Conservation (phyloP, 2,888 invertebrate genomes). For the Escarpia spicata region DNA sequence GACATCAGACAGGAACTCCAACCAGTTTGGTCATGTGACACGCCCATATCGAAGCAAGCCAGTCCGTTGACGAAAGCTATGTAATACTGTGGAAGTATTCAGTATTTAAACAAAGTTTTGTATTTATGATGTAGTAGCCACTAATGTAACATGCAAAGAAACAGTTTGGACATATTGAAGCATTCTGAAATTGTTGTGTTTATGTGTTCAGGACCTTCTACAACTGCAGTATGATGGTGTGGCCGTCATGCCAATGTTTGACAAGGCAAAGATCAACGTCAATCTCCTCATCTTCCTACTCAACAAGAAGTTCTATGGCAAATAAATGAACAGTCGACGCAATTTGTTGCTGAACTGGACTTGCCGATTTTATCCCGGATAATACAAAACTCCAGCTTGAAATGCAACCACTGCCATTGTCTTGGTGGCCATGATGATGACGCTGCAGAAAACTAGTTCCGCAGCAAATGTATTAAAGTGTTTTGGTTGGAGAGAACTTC, state of each 20-base stretch:
- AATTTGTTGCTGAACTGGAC: background rate
- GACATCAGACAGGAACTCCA: too few relatives aligned
- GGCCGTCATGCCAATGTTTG: conserved; percentile 80
- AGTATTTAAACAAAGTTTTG: too few relatives aligned
- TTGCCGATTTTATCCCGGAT: background rate
- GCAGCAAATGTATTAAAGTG: background rate
- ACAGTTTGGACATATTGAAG: too few relatives aligned
- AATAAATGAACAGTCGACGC: conserved; percentile 32
- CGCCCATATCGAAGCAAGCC: too few relatives aligned
- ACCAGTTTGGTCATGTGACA: too few relatives aligned
- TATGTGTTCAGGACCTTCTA: conserved; percentile 72
- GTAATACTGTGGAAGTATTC: too few relatives aligned
- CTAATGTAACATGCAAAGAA: too few relatives aligned
- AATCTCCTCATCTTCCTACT: conserved; percentile 79
- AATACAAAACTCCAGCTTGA: background rate
- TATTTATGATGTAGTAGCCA: too few relatives aligned
- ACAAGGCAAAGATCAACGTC: conserved; percentile 81
- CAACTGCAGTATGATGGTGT: conserved; percentile 82
- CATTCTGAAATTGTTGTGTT: background rate
- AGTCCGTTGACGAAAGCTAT: too few relatives aligned
- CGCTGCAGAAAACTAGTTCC: background rate
- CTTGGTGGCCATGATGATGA: background rate
- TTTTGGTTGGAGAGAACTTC: background rate
- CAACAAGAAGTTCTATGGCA: conserved; percentile 79
- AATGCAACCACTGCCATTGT: background rate